Conservation (phyloP, 2,888 invertebrate genomes). For the Caenorhabditis macrosperma region DNA sequence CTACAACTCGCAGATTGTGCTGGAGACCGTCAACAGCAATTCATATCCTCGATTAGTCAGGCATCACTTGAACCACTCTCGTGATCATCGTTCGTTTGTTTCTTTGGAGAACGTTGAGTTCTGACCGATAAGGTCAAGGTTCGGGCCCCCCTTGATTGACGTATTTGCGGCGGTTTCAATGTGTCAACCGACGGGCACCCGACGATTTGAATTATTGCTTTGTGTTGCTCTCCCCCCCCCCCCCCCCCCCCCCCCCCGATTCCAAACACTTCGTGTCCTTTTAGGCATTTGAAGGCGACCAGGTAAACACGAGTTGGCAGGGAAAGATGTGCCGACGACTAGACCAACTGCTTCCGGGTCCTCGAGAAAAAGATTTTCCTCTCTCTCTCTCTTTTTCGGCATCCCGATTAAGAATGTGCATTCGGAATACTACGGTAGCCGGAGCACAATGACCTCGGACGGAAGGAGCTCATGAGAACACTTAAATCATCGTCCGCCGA, state of each 20-base stretch:
- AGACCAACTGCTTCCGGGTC: not conserved
- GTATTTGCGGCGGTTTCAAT: not conserved
- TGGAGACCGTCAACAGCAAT: not conserved
- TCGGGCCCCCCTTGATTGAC: conserved; percentile 27
- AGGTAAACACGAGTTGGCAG: not conserved
- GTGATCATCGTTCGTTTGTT: not conserved
- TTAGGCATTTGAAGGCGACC: not conserved
- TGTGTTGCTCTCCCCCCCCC: too few relatives aligned
- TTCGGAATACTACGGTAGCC: not conserved
- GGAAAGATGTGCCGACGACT: not conserved
- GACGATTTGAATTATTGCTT: not conserved
- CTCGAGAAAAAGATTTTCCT: not conserved
- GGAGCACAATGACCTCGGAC: too few relatives aligned
- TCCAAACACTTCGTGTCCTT: not conserved
- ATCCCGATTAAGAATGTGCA: not conserved
- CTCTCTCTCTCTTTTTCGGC: not conserved
- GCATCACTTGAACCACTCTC: too few relatives aligned
- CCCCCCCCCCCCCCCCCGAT: too few relatives aligned
- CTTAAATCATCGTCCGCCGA: too few relatives aligned
- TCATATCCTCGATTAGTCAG: too few relatives aligned
- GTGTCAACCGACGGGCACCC: not conserved
- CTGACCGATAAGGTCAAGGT: conserved; percentile 32
- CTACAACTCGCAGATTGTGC: not conserved
- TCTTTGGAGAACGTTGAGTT: conserved; percentile 3
- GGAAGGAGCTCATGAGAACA: too few relatives aligned